Evolutionary conservation across 2,797 vertebrate genomes (phyloP), one percentile per base, ranked within the genome.

Genomic region (Halcyon leucocephala): DNA sequence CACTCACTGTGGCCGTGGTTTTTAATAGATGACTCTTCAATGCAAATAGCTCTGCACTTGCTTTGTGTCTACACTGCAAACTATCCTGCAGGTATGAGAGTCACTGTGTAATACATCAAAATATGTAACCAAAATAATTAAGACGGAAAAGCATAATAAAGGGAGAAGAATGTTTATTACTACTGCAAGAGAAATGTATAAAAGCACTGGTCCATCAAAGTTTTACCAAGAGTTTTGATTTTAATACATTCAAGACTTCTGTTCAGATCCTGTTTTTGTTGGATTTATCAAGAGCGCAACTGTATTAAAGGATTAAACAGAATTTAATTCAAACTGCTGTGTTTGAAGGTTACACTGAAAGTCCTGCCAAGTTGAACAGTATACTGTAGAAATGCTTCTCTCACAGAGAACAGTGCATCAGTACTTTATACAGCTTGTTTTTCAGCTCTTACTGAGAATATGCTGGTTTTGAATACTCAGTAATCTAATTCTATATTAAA

Each of bases 11-110:
- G 99, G 99, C 99, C 99, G 0, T 99, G 99, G 99, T 93, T 99
- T 92, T 95, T 99, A 93, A 96, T 98, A 97, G 99, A 99, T 7
- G 98, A 99, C 82, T 88, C 97, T 15, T 82, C 98, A 85, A 99
- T 99, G 99, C 98, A 98, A 93, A 97, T 96, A 26, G 98, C 97
- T 78, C 97, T 99, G 96, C 99, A 99, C 97, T 98, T 99, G 52
- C 98, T 99, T 90, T 99, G 99, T 73, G 98, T 99, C 96, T 99
- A 99, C 91, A 99, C 99, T 1, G 99, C 99, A 89, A 98, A 98
- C 96, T 99, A 98, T 97, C 98, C 98, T 82, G 73, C 97, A 97
- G 99, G 99, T 99, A 97, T 94, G 94, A 81, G 78, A 64, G 33
- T 91, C 17, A n/a, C 15, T 82, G n/a, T 71, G 41, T 42, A 94